A percentile compares a stretch with the other conserved stretches of the same genome.
Conservation (phyloP, 2,113 vertebrate genomes). For the Speoplatyrhinus poulsoni region DNA sequence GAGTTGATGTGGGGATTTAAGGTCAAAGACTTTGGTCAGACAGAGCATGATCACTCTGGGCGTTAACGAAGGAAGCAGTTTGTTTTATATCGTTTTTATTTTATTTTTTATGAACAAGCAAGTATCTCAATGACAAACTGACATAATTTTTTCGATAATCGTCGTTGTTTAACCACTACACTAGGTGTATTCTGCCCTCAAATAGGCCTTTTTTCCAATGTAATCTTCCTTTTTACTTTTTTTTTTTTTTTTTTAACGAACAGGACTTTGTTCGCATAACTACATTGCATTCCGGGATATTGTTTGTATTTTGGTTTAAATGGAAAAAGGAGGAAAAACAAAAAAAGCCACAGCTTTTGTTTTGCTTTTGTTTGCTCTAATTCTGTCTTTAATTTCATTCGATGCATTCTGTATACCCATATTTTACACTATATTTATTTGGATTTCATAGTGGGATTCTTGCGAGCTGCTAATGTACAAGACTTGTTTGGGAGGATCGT, state of each 20-base stretch:
- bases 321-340: no score
- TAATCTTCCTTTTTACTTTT: conserved; percentile 15
- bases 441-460: conserved; percentile 37
- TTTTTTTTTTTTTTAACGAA: conserved; percentile 36
- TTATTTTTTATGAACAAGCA: not conserved
- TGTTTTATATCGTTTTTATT: not conserved
- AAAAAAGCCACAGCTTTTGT: conserved; percentile 48
- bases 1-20: conserved; percentile 22
- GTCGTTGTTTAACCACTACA: conserved; percentile 61
- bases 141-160: conserved; percentile 42
- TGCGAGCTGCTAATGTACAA: conserved; percentile 15
- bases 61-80: conserved; percentile 8
- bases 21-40: conserved; percentile 65
- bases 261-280: conserved; percentile 32
- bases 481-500: conserved; percentile 26
- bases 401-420: not conserved
- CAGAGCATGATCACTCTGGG: conserved; percentile 61
- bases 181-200: conserved; percentile 43
- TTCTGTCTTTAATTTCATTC: not conserved
- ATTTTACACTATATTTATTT: conserved; percentile 68
- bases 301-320: conserved; percentile 29
- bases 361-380: conserved; percentile 5
- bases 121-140: conserved; percentile 34
- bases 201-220: no score
- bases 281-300: conserved; percentile 32